A percentile compares a stretch with the other conserved stretches of the same genome.
These are phyloP conservation scores for Pollenia angustigena DNA, from an alignment of 2,888 invertebrate genomes.

Conservation along the genomic window DNA sequence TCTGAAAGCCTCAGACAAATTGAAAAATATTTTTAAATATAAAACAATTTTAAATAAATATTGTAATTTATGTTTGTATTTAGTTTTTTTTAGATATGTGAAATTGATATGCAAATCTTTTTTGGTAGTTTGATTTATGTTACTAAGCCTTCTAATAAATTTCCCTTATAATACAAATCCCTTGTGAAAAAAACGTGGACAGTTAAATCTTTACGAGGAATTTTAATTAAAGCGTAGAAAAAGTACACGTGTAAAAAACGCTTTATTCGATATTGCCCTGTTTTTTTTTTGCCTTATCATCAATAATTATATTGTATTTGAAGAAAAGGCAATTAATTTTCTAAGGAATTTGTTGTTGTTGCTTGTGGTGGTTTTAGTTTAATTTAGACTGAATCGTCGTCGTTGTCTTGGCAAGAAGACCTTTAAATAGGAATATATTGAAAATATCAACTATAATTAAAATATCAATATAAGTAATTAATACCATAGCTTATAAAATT, in stretches of 20 bases:
- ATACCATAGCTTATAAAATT: background rate
- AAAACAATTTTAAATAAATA: conserved; percentile 41
- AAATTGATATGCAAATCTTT: background rate
- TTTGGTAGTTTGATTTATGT: background rate
- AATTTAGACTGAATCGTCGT: background rate
- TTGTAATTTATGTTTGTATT: conserved; percentile 7
- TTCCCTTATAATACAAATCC: background rate
- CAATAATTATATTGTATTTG: conserved; percentile 16
- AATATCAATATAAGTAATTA: conserved; percentile 49
- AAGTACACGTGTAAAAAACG: background rate
- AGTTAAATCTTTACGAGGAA: background rate
- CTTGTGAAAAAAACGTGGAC: background rate
- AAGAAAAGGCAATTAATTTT: conserved; percentile 56
- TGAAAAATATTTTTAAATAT: conserved; percentile 39
- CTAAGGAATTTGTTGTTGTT: conserved; percentile 11
- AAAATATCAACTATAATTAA: conserved; percentile 60
- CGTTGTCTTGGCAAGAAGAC: conserved; percentile 12
- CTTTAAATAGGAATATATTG: conserved; percentile 48
- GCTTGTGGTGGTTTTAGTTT: background rate
- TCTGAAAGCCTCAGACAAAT: conserved; percentile 58
- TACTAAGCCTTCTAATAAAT: background rate
- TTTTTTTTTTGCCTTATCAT: conserved; percentile 35
- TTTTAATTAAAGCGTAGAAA: background rate
- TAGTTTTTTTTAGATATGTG: background rate
- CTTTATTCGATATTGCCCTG: background rate